Percentiles rank a stretch among this genome's conserved stretches.
phyloP scores from a whole-genome alignment of 2,888 invertebrate genomes.

The Zaprionus obscuricornis region DNA sequence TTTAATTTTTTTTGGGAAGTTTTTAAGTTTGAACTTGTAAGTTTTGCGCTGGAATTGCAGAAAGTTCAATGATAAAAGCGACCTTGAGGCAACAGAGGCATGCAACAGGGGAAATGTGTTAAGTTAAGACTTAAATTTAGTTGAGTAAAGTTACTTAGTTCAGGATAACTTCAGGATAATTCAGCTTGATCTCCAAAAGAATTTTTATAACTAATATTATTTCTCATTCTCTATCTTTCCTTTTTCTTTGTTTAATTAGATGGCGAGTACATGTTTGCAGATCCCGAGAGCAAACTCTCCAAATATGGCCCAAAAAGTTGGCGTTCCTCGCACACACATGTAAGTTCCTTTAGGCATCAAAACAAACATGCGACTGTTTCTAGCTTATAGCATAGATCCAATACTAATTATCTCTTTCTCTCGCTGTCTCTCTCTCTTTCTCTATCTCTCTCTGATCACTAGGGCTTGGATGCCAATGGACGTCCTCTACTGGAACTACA shows the following conservation, averaged over 20 bases:
- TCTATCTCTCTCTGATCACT: too few relatives aligned
- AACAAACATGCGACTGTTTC: not conserved
- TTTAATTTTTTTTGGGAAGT: too few relatives aligned
- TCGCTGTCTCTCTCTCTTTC: too few relatives aligned
- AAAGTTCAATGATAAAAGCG: conserved; percentile 64
- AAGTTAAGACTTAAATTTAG: too few relatives aligned
- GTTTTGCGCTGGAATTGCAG: conserved; percentile 40
- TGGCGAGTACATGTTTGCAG: conserved; percentile 97
- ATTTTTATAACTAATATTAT: not conserved
- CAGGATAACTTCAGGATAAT: too few relatives aligned
- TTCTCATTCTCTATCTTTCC: conserved; percentile 1
- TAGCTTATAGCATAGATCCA: not conserved
- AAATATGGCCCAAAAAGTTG: conserved; percentile 98
- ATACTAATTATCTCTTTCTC: not conserved
- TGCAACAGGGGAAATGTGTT: too few relatives aligned
- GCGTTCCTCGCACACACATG: conserved; percentile 96
- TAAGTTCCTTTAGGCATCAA: conserved; percentile 85
- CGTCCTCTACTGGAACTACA: conserved; percentile 94
- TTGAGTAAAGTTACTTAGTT: too few relatives aligned
- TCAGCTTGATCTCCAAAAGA: too few relatives aligned
- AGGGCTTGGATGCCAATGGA: conserved; percentile 95
- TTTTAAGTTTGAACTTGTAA: too few relatives aligned
- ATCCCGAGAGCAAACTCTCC: conserved; percentile 96
- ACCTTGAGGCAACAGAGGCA: conserved; percentile 45
- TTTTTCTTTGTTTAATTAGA: conserved; percentile 85